Conservation (phyloP, 2,888 invertebrate genomes). For the Amblyjoppa proteus region DNA sequence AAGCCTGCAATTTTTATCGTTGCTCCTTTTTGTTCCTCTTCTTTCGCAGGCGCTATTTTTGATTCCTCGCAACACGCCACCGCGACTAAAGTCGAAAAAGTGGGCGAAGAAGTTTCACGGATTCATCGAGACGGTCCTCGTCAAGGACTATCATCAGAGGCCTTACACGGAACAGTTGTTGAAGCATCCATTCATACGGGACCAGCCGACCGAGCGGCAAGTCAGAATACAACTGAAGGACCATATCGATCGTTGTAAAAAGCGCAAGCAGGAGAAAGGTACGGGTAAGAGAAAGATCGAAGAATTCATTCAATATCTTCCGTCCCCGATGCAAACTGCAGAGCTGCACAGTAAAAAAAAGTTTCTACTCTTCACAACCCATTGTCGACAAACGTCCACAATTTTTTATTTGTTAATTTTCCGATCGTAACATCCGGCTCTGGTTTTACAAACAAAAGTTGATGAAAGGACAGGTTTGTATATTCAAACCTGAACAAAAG, state of each 20-base stretch:
- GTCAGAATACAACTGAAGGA: constrained; percentile 99
- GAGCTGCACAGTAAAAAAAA: neutral
- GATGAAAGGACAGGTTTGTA: too few species aligned
- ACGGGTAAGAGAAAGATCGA: constrained; percentile 84
- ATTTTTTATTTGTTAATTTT: too few species aligned
- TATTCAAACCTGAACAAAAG: too few species aligned
- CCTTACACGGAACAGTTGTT: constrained; percentile 99
- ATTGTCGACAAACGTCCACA: too few species aligned
- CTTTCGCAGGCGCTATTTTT: constrained; percentile 93
- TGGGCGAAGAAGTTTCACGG: constrained; percentile 99
- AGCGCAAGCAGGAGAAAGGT: constrained; percentile 95
- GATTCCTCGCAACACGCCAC: constrained; percentile 99
- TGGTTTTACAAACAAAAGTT: too few species aligned
- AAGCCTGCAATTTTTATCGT: constrained; percentile 8
- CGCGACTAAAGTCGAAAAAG: constrained; percentile 98
- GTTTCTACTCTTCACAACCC: neutral
- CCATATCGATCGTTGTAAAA: constrained; percentile 99
- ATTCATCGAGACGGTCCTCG: constrained; percentile 99
- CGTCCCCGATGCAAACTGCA: neutral
- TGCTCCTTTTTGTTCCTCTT: neutral
- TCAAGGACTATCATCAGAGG: constrained; percentile 99
- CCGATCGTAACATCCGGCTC: too few species aligned
- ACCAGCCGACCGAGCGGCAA: constrained; percentile 99
- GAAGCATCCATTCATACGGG: constrained; percentile 98
- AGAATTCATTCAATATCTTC: constrained; percentile 25